Conservation (phyloP, 1,140 invertebrate species). For the Tetragnatha versicolor region DNA sequence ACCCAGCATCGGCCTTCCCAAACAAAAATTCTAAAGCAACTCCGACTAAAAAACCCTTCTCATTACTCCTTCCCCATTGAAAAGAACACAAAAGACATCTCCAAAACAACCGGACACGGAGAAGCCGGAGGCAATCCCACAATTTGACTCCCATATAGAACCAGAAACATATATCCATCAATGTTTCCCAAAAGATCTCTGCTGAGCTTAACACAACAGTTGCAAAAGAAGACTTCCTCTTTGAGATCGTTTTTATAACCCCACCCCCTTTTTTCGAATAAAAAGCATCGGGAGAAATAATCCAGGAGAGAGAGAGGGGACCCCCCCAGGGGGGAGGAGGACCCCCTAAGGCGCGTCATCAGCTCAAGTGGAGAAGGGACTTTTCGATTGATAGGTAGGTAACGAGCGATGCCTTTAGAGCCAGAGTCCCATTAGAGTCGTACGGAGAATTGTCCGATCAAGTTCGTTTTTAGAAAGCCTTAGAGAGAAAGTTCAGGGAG, state of each 20-base stretch:
- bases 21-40: neutral
- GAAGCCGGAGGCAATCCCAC: constrained; percentile 13
- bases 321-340: neutral
- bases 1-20: too few relatives aligned
- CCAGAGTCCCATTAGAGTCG: constrained; percentile 33
- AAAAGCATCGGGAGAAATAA: neutral
- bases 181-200: neutral
- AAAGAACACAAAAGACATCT: too few relatives aligned
- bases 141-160: neutral
- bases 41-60: neutral
- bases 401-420: constrained; percentile 9
- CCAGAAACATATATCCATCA: neutral
- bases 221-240: neutral
- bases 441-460: constrained; percentile 29
- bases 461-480: constrained; percentile 25
- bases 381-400: constrained; percentile 42
- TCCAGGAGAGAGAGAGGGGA: neutral
- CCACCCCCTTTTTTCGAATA: neutral
- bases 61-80: too few relatives aligned
- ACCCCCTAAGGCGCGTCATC: constrained; percentile 37
- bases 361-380: constrained; percentile 31
- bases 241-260: constrained; percentile 1
- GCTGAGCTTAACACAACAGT: constrained; percentile 41
- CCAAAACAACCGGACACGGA: too few relatives aligned
- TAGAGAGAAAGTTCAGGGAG: too few relatives aligned